phyloP scores from a whole-genome alignment of 30 jellyfish, hydroid and myxozoan genomes.

The Morbakka virulenta region DNA sequence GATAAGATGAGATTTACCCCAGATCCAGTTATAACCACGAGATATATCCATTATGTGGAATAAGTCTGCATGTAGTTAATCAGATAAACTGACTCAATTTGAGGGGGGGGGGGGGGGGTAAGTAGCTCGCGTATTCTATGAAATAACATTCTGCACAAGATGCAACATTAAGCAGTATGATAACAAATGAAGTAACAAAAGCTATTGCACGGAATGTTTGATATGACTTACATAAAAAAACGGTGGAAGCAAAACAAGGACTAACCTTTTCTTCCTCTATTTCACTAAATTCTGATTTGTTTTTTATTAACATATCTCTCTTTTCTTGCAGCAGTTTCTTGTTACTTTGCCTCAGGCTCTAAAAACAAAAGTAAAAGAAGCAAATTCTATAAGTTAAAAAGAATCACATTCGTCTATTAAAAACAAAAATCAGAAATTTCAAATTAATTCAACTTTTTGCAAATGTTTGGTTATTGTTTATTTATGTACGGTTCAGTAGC shows the following conservation, averaged over 20 bases:
- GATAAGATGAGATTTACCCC: too few relatives aligned
- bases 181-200: not conserved
- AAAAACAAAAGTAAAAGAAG: not conserved
- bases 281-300: constrained; percentile 47
- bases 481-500: too few relatives aligned
- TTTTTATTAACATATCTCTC: constrained; percentile 42
- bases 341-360: constrained; percentile 90
- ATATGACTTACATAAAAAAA: not conserved
- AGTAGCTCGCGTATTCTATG: too few relatives aligned
- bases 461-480: not conserved
- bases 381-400: not conserved
- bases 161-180: not conserved
- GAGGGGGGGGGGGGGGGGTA: too few relatives aligned
- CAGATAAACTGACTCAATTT: too few relatives aligned
- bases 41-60: too few relatives aligned
- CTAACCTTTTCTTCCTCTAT: constrained; percentile 83
- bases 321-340: constrained; percentile 67
- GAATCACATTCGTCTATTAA: not conserved
- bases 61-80: too few relatives aligned
- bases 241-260: too few relatives aligned
- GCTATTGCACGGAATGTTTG: not conserved
- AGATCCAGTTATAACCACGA: too few relatives aligned
- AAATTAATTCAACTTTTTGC: too few relatives aligned
- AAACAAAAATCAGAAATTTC: not conserved
- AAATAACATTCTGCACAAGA: too few relatives aligned